A percentile compares a stretch with the other conserved stretches of the same genome.
Conservation (phyloP, 2,797 vertebrate genomes). For the Ispidina picta region DNA sequence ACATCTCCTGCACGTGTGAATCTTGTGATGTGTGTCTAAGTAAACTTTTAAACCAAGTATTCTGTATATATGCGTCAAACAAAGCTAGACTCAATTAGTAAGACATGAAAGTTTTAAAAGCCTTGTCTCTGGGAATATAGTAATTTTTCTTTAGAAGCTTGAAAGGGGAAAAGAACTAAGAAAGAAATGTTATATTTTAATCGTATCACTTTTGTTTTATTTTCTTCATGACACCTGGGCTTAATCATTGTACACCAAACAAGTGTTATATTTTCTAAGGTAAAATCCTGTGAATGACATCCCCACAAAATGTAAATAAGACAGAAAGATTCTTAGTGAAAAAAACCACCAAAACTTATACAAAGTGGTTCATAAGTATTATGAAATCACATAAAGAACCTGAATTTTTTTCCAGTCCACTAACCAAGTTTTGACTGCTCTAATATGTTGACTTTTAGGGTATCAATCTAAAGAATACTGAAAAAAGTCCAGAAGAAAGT, state of each 20-base stretch:
- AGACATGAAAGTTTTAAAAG: not conserved
- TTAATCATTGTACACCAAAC: not conserved
- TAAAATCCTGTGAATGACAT: not conserved
- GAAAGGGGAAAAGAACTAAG: not conserved
- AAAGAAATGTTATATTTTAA: not conserved
- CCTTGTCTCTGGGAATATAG: not conserved
- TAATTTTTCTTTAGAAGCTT: not conserved
- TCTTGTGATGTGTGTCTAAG: not conserved
- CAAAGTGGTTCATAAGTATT: not conserved
- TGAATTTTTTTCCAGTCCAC: not conserved
- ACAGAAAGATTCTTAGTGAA: not conserved
- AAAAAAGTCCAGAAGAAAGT: not conserved
- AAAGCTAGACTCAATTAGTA: not conserved
- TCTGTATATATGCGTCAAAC: rapidly evolving
- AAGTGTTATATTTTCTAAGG: not conserved
- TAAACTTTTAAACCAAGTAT: not conserved
- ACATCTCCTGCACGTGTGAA: not conserved
- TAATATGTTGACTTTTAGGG: not conserved
- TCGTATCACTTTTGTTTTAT: not conserved
- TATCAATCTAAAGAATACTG: not conserved
- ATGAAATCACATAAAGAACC: not conserved
- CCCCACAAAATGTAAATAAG: not conserved
- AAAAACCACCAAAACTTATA: not conserved
- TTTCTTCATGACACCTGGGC: not conserved
- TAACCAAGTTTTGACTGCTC: not conserved